These are phyloP conservation scores for Oenanthe oenanthe DNA, from an alignment of 2,113 vertebrate species.

Conservation along the genomic window DNA sequence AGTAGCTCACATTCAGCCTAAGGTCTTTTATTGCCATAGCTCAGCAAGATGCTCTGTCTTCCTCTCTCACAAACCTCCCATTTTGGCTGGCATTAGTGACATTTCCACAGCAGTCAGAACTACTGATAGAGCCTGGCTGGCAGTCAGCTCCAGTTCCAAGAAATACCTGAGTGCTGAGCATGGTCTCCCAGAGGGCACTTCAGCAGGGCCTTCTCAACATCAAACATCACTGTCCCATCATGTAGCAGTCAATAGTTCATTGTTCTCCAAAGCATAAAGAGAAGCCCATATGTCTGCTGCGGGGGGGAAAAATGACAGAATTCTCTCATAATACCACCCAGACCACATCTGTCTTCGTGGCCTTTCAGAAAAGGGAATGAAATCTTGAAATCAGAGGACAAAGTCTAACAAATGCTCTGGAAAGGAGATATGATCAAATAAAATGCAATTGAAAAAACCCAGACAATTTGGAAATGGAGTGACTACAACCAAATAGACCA, in stretches of 20 bases:
- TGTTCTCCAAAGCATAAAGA: background rate
- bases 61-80: background rate
- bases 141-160: constrained; percentile 21
- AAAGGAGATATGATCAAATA: too few relatives aligned
- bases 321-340: background rate
- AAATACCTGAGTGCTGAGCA: constrained; percentile 1
- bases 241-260: background rate
- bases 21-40: background rate
- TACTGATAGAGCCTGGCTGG: background rate
- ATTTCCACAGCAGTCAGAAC: background rate
- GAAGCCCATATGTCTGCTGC: background rate
- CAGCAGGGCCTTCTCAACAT: background rate
- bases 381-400: too few relatives aligned
- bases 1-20: background rate
- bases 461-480: too few relatives aligned
- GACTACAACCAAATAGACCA: too few relatives aligned
- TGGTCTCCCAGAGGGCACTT: background rate
- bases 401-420: too few relatives aligned
- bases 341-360: background rate
- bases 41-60: background rate
- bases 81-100: background rate
- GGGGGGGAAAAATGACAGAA: background rate
- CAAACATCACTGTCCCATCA: accelerated
- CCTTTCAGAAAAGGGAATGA: too few relatives aligned
- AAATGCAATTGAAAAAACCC: too few relatives aligned